Conservation (phyloP, 2,888 invertebrate genomes). For the Drosophila differens region DNA sequence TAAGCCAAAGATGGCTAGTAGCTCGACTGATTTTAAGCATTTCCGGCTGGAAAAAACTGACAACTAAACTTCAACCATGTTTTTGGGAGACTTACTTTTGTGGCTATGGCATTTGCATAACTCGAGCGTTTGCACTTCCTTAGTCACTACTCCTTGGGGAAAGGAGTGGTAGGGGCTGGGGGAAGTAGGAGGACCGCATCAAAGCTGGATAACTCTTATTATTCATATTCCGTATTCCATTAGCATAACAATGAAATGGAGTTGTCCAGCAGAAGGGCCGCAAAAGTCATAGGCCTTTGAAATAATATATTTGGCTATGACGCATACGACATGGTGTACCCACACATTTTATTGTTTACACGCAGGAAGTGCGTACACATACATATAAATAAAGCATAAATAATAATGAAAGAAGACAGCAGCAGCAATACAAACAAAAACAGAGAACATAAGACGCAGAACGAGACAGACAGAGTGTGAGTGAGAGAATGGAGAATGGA, state of each 20-base stretch:
- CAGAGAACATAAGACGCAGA: background rate
- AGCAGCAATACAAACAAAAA: slow-evolving; percentile 22
- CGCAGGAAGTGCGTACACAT: slow-evolving; percentile 75
- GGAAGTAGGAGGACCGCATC: background rate
- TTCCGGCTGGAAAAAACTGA: slow-evolving; percentile 48
- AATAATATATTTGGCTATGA: slow-evolving; percentile 57
- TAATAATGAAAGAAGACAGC: slow-evolving; percentile 76
- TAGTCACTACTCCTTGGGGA: slow-evolving; percentile 4
- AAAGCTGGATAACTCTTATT: slow-evolving; percentile 50
- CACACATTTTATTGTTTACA: slow-evolving; percentile 69
- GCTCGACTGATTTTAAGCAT: slow-evolving; percentile 50
- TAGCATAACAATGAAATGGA: slow-evolving; percentile 76
- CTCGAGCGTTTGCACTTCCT: slow-evolving; percentile 50
- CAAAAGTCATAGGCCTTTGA: slow-evolving; percentile 56
- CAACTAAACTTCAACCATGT: slow-evolving; percentile 53
- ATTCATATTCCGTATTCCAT: slow-evolving; percentile 81
- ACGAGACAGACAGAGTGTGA: background rate
- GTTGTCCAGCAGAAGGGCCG: slow-evolving; percentile 50
- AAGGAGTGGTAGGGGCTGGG: background rate
- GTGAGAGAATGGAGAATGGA: background rate
- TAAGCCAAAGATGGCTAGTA: slow-evolving; percentile 31
- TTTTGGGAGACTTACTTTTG: slow-evolving; percentile 24
- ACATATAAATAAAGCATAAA: slow-evolving; percentile 79
- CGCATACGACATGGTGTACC: slow-evolving; percentile 68
- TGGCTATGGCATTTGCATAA: slow-evolving; percentile 54